Conservation (phyloP, 30 jellyfish, hydroid and myxozoan species). For the Turritopsis rubra region DNA sequence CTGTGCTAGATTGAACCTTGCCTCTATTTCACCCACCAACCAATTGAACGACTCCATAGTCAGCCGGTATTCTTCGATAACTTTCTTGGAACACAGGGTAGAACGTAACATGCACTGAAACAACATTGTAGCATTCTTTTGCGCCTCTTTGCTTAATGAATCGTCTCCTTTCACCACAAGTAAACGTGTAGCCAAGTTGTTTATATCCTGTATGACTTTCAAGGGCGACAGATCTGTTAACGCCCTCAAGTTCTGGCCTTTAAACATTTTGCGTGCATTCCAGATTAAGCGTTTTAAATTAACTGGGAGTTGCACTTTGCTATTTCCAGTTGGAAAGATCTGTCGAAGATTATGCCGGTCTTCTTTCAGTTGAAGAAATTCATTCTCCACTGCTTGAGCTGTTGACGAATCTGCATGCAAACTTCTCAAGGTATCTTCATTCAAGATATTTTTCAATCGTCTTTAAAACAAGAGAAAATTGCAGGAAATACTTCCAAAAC, state of each 20-base stretch:
- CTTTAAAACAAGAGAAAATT: background rate
- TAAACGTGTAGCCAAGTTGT: slow-evolving; percentile 49
- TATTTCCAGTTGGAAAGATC: slow-evolving; percentile 96
- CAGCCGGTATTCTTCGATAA: slow-evolving; percentile 66
- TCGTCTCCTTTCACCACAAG: slow-evolving; percentile 93
- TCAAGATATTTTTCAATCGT: slow-evolving; percentile 52
- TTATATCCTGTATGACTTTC: slow-evolving; percentile 63
- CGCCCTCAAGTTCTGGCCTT: slow-evolving; percentile 48
- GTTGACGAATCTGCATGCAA: slow-evolving; percentile 66
- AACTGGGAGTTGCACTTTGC: slow-evolving; percentile 88
- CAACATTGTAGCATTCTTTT: slow-evolving; percentile 90
- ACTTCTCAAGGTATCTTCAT: slow-evolving; percentile 72
- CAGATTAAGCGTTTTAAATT: slow-evolving; percentile 76
- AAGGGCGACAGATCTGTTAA: slow-evolving; percentile 88
- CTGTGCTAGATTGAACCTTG: slow-evolving; percentile 97
- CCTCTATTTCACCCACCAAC: slow-evolving; percentile 95
- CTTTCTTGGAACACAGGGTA: slow-evolving; percentile 75
- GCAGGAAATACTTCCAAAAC: background rate
- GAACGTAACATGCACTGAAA: slow-evolving; percentile 65
- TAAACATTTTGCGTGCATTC: slow-evolving; percentile 93
- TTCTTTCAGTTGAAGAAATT: slow-evolving; percentile 67
- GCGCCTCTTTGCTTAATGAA: slow-evolving; percentile 90
- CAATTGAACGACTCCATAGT: slow-evolving; percentile 92
- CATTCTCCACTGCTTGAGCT: slow-evolving; percentile 59
- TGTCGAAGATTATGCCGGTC: slow-evolving; percentile 77